phyloP scores from a whole-genome alignment of 2,888 invertebrate species.

The Limenitis camilla region DNA sequence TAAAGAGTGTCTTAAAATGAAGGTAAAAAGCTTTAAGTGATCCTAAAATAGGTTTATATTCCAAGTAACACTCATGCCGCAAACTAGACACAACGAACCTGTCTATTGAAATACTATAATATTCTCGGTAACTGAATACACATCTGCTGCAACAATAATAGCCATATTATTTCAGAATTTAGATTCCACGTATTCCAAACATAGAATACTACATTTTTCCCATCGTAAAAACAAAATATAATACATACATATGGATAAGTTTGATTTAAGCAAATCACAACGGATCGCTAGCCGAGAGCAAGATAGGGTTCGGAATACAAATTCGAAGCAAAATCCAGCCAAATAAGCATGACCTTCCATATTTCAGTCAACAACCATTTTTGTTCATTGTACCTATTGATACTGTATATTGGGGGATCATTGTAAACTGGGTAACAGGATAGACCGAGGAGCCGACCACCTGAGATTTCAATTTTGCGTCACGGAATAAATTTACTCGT shows the following conservation, averaged over 20 bases:
- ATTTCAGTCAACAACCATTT: constrained; percentile 4
- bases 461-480: constrained; percentile 71
- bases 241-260: constrained; percentile 17
- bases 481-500: constrained; percentile 65
- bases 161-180: too few relatives aligned
- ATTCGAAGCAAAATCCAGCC: constrained; percentile 47
- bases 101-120: too few relatives aligned
- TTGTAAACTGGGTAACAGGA: constrained; percentile 12
- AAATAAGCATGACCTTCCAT: constrained; percentile 32
- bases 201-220: background rate
- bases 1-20: too few relatives aligned
- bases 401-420: constrained; percentile 11
- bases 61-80: too few relatives aligned
- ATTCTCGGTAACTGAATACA: too few relatives aligned
- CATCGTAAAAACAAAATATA: constrained; percentile 12
- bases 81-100: too few relatives aligned
- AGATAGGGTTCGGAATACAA: constrained; percentile 54
- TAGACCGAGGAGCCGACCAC: constrained; percentile 41
- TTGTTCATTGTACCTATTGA: constrained; percentile 7
- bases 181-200: too few relatives aligned
- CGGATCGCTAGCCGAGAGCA: constrained; percentile 43
- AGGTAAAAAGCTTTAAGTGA: too few relatives aligned
- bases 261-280: constrained; percentile 51
- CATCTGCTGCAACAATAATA: too few relatives aligned
- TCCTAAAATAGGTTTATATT: too few relatives aligned